Conservation (phyloP, 2,113 vertebrate genomes). For the Colossoma macropomum region DNA sequence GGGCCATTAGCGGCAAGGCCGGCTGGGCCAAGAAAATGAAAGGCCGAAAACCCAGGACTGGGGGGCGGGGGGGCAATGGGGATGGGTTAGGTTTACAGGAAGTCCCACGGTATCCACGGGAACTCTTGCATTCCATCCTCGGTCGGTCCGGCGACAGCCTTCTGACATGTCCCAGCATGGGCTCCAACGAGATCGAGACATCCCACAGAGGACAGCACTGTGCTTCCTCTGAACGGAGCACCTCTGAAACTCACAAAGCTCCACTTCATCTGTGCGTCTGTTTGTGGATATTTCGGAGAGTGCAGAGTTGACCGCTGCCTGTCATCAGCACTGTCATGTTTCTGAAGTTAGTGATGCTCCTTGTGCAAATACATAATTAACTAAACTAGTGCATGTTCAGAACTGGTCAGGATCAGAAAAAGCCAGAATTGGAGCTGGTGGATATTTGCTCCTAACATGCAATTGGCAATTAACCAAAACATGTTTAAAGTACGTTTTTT, state of each 20-base stretch:
- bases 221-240: background rate
- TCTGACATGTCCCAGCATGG: slow-evolving; percentile 75
- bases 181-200: slow-evolving; percentile 35
- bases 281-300: background rate
- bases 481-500: too few species aligned
- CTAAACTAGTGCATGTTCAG: too few species aligned
- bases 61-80: background rate
- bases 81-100: slow-evolving; percentile 66
- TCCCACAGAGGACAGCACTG: slow-evolving; percentile 22
- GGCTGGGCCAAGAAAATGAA: slow-evolving; percentile 12
- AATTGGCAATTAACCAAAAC: too few species aligned
- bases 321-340: background rate
- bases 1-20: slow-evolving; percentile 24
- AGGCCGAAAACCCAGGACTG: slow-evolving; percentile 67
- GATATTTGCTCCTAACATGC: too few species aligned
- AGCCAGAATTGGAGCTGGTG: too few species aligned
- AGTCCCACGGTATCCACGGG: slow-evolving; percentile 81
- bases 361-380: too few species aligned
- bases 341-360: background rate
- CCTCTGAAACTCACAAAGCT: background rate
- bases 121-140: slow-evolving; percentile 78
- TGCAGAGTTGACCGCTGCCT: too few species aligned
- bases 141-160: slow-evolving; percentile 76
- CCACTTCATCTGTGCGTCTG: background rate
- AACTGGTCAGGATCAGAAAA: too few species aligned